Base-by-base conservation (phyloP, 2,888 invertebrate species). In the Kryphioiulus occultus region DNA sequence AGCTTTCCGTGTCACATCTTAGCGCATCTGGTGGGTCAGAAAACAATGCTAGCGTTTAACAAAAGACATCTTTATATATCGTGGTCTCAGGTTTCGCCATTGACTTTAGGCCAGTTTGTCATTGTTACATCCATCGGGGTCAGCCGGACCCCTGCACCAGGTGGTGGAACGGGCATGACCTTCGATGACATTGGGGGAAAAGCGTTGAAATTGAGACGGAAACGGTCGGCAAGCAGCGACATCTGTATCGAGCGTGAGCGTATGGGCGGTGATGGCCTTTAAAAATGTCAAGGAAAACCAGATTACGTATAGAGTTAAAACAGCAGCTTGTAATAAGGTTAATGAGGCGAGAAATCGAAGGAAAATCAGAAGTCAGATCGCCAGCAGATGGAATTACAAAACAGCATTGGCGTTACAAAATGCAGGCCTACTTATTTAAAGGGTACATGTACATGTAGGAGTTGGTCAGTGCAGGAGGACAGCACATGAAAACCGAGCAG, bases 281-380 rank as follows among this genome's bases (percentile, higher is more conserved):
- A 30, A 30, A 78, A 78, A 78, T 78, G 78, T 78, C 78, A 78
- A 78, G 78, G 78, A 78, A 78, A 78, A 78, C 78, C 78, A 78
- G 78, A 78, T 78, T 78, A 12, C 26, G 53, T n/a, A 3, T 19
- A 19, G 19, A 53, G 30, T 78, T 78, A 78, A 78, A 10, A 78
- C 78, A 78, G 26, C 78, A 78, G 78, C 30, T 78, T 2, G 78
- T 30, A 78, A 78, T 78, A 78, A 30, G 78, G 78, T 78, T 78
- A 78, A 78, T 78, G 78, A 78, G 78, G 78, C 78, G 78, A 78
- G 30, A 30, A 78, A 78, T 78, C 78, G 22, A 30, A 78, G 30
- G 30, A 10, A 78, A 78, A 78, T 78, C 78, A 30, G 30, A 78
- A 30, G 30, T 30, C 12, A 26, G 78, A 78, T 78, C 26, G 78